Base-by-base conservation (phyloP, 2,113 vertebrate species). In the Siniperca chuatsi region DNA sequence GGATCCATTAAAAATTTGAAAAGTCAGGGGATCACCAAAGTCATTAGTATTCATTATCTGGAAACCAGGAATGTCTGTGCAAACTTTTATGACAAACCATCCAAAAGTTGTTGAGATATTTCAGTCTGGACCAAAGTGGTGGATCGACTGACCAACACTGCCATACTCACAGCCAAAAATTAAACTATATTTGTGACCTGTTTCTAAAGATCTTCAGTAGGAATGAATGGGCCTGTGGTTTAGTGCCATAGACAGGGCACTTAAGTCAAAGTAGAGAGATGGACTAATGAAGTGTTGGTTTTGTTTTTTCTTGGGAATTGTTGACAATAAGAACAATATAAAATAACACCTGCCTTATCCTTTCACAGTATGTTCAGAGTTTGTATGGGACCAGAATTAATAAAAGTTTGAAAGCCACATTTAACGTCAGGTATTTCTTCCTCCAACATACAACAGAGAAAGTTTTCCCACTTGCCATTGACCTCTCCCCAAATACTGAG, bases 401-500 rank as follows among this genome's bases (percentile, higher is more conserved):
- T 33, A 54, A 15, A 25, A 55, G 18, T 61, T 66, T 61, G 0
- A 75, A 81, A 75, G 57, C 65, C 62, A 68, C 15, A 29, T 72
- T 66, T 42, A 61, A 55, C 52, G 44, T 52, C 33, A 62, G 58
- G 60, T 65, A 73, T 79, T 75, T 72, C 29, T 21, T 15, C 16
- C n/a, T 69, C 20, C 7, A 16, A 8, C 58, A 70, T 1, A 77
- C 61, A 82, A 82, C 8, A 54, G 37, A 57, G 64, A 21, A 61
- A 35, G 50, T 70, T 40, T 65, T 71, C 79, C 71, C 83, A 70
- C 78, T 61, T 74, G 57, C n/a, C 40, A 21, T 6, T 65, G 40
- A 82, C 68, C 57, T 72, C 58, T 70, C 66, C 48, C n/a, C 65
- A 57, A 50, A 75, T 7, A 84, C 67, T 1, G 20, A 42, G 23